A percentile compares a stretch with the other conserved stretches of the same genome.
Evolutionary conservation across 37 sponge, comb jelly and placozoan genomes (phyloP).

Genomic region (Theonella swinhoei): DNA sequence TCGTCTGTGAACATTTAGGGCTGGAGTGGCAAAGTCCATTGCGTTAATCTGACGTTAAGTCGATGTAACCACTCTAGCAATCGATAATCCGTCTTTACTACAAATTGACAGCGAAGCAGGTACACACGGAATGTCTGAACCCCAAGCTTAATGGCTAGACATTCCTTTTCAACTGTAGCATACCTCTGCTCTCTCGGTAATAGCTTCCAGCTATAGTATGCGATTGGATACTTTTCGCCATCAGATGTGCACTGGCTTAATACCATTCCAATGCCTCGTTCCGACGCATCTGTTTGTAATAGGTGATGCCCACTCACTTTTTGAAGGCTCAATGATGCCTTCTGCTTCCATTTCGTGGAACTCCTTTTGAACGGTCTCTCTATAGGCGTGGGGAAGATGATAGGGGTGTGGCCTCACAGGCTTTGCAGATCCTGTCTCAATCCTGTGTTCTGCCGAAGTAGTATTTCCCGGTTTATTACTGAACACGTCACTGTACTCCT

Average conservation of each 20-base stretch:
- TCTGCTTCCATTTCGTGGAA: not conserved
- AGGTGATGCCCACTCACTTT: not conserved
- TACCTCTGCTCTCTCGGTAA: no score
- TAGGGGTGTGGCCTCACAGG: not conserved
- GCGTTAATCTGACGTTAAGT: constrained; percentile 12
- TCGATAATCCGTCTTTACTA: constrained; percentile 16
- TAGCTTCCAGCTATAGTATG: constrained; percentile 37
- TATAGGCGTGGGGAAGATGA: not conserved
- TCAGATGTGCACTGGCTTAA: constrained; percentile 14
- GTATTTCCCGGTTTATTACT: not conserved
- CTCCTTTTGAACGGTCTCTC: not conserved
- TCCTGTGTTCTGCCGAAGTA: not conserved
- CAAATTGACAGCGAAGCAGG: constrained; percentile 1
- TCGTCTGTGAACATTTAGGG: constrained; percentile 28
- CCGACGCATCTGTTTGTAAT: constrained; percentile 44
- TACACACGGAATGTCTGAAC: constrained; percentile 28
- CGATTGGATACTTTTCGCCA: constrained; percentile 36
- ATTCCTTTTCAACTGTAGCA: constrained; percentile 58
- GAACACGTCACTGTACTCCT: not conserved
- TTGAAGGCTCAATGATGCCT: not conserved
- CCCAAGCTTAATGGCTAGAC: constrained; percentile 29
- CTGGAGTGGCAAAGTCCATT: constrained; percentile 53
- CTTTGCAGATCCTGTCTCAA: not conserved
- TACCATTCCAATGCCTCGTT: constrained; percentile 54
- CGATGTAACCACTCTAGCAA: constrained; percentile 11